Evolutionary conservation across 2,797 vertebrate genomes (phyloP).

Genomic region (Falco rusticolus): DNA sequence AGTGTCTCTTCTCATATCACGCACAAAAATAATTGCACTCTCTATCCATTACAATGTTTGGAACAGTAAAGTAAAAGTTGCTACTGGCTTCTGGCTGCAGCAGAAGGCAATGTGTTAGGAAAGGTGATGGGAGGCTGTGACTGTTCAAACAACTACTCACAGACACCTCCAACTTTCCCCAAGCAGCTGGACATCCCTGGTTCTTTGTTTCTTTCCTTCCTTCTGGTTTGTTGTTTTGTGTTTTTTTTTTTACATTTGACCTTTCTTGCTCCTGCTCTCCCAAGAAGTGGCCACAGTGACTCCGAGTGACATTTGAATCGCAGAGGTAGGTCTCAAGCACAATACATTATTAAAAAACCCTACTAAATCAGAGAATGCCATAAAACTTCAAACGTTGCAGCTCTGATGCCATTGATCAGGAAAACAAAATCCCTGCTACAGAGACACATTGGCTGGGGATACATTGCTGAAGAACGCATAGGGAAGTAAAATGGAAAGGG

Average conservation of each 20-base stretch:
- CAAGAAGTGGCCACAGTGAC: neutral
- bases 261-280: neutral
- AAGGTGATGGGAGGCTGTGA: neutral
- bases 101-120: neutral
- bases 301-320: conserved; percentile 6
- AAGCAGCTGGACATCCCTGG: neutral
- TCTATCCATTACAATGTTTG: neutral
- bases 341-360: neutral
- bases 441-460: neutral
- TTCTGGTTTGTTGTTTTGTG: neutral
- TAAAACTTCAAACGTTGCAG: neutral
- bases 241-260: neutral
- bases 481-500: neutral
- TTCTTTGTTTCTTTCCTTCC: neutral
- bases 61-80: neutral
- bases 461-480: neutral
- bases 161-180: neutral
- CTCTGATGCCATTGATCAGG: neutral
- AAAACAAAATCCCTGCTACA: neutral
- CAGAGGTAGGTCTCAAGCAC: neutral
- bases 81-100: neutral
- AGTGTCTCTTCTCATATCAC: neutral
- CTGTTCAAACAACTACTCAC: neutral
- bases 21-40: neutral
- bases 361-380: neutral